Evolutionary conservation across 2,797 vertebrate genomes (phyloP).

Genomic region (Scolopax rusticola): DNA sequence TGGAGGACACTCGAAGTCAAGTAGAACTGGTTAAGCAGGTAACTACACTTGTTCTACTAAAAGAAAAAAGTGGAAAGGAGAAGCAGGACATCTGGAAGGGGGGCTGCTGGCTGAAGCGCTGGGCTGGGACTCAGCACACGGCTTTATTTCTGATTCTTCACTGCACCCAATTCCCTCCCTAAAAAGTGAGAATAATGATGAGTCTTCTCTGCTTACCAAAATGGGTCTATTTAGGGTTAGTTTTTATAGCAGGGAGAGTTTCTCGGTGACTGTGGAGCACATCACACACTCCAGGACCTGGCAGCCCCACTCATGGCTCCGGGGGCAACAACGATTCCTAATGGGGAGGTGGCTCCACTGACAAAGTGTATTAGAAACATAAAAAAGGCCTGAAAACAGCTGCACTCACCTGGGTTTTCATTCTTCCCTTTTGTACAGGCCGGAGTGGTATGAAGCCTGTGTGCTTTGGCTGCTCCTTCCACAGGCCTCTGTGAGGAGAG

Average conservation of each 20-base stretch:
- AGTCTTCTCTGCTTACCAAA: neutral
- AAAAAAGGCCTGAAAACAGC: neutral
- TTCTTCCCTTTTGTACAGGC: neutral
- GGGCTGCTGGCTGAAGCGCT: neutral
- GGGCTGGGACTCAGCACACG: neutral
- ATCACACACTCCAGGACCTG: accelerated
- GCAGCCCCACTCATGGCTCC: neutral
- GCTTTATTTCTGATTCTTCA: neutral
- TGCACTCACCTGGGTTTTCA: neutral
- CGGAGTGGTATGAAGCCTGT: accelerated
- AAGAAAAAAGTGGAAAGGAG: neutral
- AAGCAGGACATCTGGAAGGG: neutral
- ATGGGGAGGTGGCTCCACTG: neutral
- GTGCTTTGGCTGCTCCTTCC: too few species aligned
- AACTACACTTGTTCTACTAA: neutral
- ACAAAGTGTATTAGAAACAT: neutral
- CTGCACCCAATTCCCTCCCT: neutral
- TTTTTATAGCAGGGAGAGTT: neutral
- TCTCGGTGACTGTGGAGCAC: neutral
- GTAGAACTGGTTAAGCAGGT: neutral
- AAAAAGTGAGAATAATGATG: accelerated
- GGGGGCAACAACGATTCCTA: accelerated
- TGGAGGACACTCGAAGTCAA: neutral
- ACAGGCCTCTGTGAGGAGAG: neutral
- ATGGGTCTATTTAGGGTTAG: accelerated